Evolutionary conservation across 2,797 vertebrate species (phyloP), one percentile per base, ranked within the genome.

Genomic region (Microtus agrestis): DNA sequence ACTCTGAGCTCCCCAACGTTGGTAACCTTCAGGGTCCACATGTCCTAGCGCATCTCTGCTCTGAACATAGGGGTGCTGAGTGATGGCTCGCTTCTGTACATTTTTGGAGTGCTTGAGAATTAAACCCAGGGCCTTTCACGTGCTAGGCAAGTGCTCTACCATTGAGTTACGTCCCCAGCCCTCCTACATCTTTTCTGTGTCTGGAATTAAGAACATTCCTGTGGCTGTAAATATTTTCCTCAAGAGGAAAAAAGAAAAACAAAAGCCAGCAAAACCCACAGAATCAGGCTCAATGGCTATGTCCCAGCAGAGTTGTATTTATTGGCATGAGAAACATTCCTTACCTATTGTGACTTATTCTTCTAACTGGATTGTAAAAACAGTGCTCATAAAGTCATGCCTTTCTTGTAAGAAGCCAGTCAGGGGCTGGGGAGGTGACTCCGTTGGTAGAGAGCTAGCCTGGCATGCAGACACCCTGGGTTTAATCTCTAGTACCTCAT

Each of bases 21-120:
- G 1, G 9, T 48, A 59, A 63, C 65, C 61, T 2, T 0, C 6
- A 0, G 56, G 37, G 25, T 11, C 27, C 27, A 37, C 37, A 0
- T 17, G 34, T 69, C 1, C 27, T 10, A 6, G 4, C 37, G 11
- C 27, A 2, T 21, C 67, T 17, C 37, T 34, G 23, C n/a, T 65
- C 21, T 40, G 31, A 6, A 6, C 17, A 77, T 67, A 46, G 23
- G 81, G 69, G 19, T 4, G 0, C 25, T 0, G 3, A 78, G 10
- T 23, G 9, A 5, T 59, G 23, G 27, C 48, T 87, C 67, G 4
- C 40, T 56, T 87, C 85, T 73, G 73, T 40, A 11, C 25, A 4
- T 40, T 56, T 65, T 56, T 73, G 48, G 85, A 54, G 25, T 87
- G n/a, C n/a, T 17, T 40, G 67, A 3, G 34, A 59, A 88, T 88